Base-by-base conservation (phyloP, 37 sponge, comb jelly and placozoan species). In the Spongilla lacustris region DNA sequence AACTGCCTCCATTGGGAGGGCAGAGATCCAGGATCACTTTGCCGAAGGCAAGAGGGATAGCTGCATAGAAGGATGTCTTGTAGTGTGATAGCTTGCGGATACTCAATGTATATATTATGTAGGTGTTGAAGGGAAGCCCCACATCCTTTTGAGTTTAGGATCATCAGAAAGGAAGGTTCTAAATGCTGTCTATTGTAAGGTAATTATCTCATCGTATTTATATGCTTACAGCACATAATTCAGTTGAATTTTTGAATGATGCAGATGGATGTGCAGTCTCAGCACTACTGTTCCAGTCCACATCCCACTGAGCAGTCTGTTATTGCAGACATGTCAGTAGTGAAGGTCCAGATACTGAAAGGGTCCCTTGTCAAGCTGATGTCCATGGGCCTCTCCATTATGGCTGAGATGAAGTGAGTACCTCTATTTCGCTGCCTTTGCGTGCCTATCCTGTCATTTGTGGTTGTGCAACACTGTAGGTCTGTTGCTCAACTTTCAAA, bases 351-450 rank as follows among this genome's bases (percentile, higher is more conserved):
- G 27, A 38, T 93, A 28, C 31, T 48, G 25, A 9, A 50, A 23
- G 86, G 86, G 26, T 77, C 89, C 12, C 74, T 89, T 26, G 32
- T 71, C 36, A 78, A 85, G 23, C 83, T 93, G 33, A 8, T 89
- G 33, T 36, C 71, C 12, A 49, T 93, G 9, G 50, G 38, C 4
- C 69, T 71, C 19, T 30, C 50, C 30, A 50, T 87, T 23, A 32
- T 28, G 6, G 75, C 74, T 24, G 88, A 27, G 31, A 24, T 87
- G 6, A 87, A 78, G 88, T 81, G 37, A 50, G 87, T 86, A 25
- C 35, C 75, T 31, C 33, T 26, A 36, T 10, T 13, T 21, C 30
- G 4, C 58, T 17, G 14, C 11, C 14, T 17, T 6, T 17, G 21
- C 58, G 1, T 19, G 58, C 19, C 1, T 17, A 19, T 58, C 14